phyloP scores from a whole-genome alignment of 2,888 invertebrate genomes.

The Leucozona laternaria region DNA sequence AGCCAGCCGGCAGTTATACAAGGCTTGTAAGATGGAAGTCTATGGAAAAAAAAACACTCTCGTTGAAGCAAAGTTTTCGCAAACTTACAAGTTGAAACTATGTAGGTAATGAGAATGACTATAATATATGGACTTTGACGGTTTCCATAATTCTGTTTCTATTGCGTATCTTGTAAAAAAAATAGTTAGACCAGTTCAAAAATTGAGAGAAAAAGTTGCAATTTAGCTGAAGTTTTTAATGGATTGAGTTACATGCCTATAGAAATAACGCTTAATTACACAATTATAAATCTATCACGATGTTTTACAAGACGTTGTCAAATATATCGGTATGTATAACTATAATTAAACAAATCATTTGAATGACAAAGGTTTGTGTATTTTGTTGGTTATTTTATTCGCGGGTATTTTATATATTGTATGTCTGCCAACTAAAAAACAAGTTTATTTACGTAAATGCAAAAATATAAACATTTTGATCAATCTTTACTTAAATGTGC shows the following conservation, averaged over 20 bases:
- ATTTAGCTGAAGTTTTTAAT: background rate
- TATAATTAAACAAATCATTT: too few species aligned
- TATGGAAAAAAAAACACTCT: background rate
- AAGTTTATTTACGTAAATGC: too few species aligned
- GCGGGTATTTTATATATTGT: too few species aligned
- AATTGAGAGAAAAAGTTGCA: background rate
- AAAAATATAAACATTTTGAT: too few species aligned
- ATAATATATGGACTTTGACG: background rate
- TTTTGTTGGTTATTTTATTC: too few species aligned
- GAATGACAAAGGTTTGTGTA: too few species aligned
- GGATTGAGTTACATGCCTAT: background rate
- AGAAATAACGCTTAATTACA: too few species aligned
- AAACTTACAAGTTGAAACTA: background rate
- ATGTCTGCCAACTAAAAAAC: too few species aligned
- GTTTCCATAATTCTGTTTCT: constrained; percentile 16
- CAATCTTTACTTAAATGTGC: too few species aligned
- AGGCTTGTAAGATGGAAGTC: background rate
- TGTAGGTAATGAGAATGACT: background rate
- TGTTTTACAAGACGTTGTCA: too few species aligned
- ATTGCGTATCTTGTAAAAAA: background rate
- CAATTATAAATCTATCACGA: too few species aligned
- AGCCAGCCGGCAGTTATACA: background rate
- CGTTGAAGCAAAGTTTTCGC: background rate
- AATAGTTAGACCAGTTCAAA: background rate
- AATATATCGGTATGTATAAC: too few species aligned